Conservation (phyloP, 2,888 invertebrate genomes). For the Sisyra nigra region DNA sequence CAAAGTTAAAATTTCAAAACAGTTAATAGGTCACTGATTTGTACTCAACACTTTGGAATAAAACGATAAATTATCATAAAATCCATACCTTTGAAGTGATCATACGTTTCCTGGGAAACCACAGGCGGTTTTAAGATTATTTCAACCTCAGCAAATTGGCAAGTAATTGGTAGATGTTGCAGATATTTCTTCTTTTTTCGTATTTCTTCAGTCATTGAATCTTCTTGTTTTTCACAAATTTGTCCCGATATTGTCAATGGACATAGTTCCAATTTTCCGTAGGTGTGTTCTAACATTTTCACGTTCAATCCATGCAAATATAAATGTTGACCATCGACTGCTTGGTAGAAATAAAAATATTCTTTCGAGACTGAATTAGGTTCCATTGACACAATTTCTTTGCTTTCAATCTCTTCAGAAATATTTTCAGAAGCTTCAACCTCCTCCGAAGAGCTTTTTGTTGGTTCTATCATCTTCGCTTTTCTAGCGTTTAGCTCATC, state of each 20-base stretch:
- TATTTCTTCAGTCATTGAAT: slow-evolving; percentile 71
- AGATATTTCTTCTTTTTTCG: slow-evolving; percentile 59
- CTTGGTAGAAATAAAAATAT: slow-evolving; percentile 73
- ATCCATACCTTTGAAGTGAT: slow-evolving; percentile 47
- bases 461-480: slow-evolving; percentile 19
- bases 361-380: slow-evolving; percentile 24
- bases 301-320: slow-evolving; percentile 84
- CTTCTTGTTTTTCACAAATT: slow-evolving; percentile 75
- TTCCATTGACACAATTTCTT: slow-evolving; percentile 9
- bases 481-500: slow-evolving; percentile 42
- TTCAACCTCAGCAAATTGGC: slow-evolving; percentile 82
- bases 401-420: slow-evolving; percentile 3
- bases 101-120: slow-evolving; percentile 49
- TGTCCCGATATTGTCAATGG: slow-evolving; percentile 58
- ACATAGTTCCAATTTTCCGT: slow-evolving; percentile 63
- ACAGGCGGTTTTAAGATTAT: slow-evolving; percentile 59
- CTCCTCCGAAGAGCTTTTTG: too few relatives aligned
- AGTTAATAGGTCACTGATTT: too few relatives aligned
- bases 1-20: too few relatives aligned
- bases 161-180: slow-evolving; percentile 78
- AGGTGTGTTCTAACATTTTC: slow-evolving; percentile 72
- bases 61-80: not conserved
- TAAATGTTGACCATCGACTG: slow-evolving; percentile 81
- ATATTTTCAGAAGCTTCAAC: slow-evolving; percentile 4
- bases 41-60: not conserved